Evolutionary conservation across 2,797 vertebrate species (phyloP), one percentile per base, ranked within the genome.

Genomic region (Rallus crepitans): DNA sequence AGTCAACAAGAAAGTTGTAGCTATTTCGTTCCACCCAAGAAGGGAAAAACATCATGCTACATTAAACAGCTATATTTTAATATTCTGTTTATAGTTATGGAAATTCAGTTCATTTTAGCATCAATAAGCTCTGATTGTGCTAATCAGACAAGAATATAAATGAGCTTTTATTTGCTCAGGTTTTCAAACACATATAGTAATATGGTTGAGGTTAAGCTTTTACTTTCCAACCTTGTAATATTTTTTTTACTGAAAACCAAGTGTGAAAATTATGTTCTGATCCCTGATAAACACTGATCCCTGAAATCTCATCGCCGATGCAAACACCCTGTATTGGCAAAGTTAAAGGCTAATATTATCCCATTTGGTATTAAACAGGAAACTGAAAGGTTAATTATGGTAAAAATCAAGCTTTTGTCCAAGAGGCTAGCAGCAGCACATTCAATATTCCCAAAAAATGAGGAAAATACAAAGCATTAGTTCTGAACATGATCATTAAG

Each of bases 101-200:
- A 95, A 93, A 93, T 93, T n/a, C 31, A 14, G 63, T 66, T 91
- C 42, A 17, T 93, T 94, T 96, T 93, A 95, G 89, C 89, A 96
- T 75, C 91, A 96, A 48, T 92, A 89, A 89, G 79, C 91, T 76
- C 96, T 94, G 93, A 95, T 93, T 94, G 85, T 91, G 80, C 79
- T 93, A 90, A 94, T 88, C 94, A 94, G 88, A 75, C 63, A 56
- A 48, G 91, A 96, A 96, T 93, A 91, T 66, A 95, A 95, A 93
- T 93, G 79, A 94, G 93, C 30, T 84, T 92, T 92, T 82, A 81
- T 89, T 94, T 12, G 84, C 68, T 87, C 75, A n/a, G 48, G 83
- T 93, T 95, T 93, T 91, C 75, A 91, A 82, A 89, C 6, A 23
- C 28, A 33, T 83, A 75, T 24, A 35, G 96, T 92, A 97, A 85